Evolutionary conservation across 2,797 vertebrate species (phyloP), one percentile per base, ranked within the genome.

Genomic region (Sternotherus odoratus): DNA sequence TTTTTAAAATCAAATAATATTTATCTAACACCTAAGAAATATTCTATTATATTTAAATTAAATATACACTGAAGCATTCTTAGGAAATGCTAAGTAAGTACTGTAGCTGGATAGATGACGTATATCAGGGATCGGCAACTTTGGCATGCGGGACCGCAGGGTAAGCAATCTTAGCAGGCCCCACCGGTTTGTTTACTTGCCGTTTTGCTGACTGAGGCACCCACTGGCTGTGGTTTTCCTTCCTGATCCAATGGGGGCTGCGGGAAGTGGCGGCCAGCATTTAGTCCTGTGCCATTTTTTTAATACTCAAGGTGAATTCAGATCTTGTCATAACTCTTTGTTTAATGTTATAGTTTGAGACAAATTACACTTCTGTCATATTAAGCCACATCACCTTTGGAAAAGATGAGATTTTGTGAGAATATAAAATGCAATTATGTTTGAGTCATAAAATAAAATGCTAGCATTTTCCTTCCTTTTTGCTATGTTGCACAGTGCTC

Each of bases 261-360:
- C n/a, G n/a, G n/a, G n/a, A n/a, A n/a, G n/a, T n/a, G n/a, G n/a
- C n/a, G n/a, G n/a, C n/a, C n/a, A n/a, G n/a, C n/a, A n/a, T 39
- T 54, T 30, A 39, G 36, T 43, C 28, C 23, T 60, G 19, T 21
- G 60, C 86, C 85, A 63, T 10, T 21, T 83, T 92, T 93, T 56
- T 66, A 60, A n/a, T 82, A 19, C 21, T 80, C 1, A 46, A 86
- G 82, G 46, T 21, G 53, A 82, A 54, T 11, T 69, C 23, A 56
- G 23, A 39, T 83, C 5, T 13, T 83, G 23, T 80, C 49, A 86
- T 85, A 23, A 21, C 36, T 91, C 21, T 85, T 92, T 3, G 24
- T 79, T 87, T 49, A 84, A 23, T 1, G 1, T 8, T 77, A n/a
- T 1, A 16, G 5, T 60, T 89, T 84, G 51, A 81, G 54, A 63